Conservation (phyloP, 2,888 invertebrate genomes). For the Drosophila stalkeri region DNA sequence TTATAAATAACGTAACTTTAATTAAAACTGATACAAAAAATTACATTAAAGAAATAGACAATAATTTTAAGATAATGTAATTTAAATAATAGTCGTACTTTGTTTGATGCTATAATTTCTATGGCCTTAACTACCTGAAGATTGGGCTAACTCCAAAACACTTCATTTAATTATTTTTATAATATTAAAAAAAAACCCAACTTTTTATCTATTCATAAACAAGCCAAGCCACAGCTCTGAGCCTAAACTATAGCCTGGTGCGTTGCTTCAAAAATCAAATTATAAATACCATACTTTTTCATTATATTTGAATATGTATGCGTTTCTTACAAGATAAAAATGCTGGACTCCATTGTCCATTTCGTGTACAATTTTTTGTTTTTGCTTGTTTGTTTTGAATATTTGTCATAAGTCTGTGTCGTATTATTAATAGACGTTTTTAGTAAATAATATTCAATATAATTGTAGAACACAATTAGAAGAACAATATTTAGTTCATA, state of each 20-base stretch:
- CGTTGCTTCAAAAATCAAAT: conserved; percentile 8
- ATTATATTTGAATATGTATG: conserved; percentile 41
- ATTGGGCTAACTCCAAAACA: conserved; percentile 11
- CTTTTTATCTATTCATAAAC: conserved; percentile 5
- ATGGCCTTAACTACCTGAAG: conserved; percentile 19
- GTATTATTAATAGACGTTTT: conserved; percentile 36
- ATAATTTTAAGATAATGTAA: conserved; percentile 8
- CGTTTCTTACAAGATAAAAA: conserved; percentile 49
- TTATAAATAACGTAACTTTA: conserved; percentile 15
- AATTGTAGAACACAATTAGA: conserved; percentile 32
- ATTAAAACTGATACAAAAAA: not conserved
- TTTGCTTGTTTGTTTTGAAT: conserved; percentile 24
- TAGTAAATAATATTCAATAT: conserved; percentile 43
- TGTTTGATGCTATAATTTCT: conserved; percentile 9
- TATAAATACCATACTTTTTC: conserved; percentile 16
- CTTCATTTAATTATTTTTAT: conserved; percentile 7
- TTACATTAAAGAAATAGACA: not conserved
- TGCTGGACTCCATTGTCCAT: conserved; percentile 36
- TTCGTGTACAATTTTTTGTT: conserved; percentile 19
- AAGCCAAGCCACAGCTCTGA: not conserved
- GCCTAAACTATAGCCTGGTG: conserved; percentile 8
- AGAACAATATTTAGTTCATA: conserved; percentile 31
- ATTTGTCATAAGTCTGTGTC: conserved; percentile 46
- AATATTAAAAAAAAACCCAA: conserved; percentile 15
- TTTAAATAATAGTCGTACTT: not conserved